A percentile compares a stretch with the other conserved stretches of the same genome.
These are phyloP conservation scores for Lampris incognitus DNA, from an alignment of 2,113 vertebrate species.

Conservation along the genomic window DNA sequence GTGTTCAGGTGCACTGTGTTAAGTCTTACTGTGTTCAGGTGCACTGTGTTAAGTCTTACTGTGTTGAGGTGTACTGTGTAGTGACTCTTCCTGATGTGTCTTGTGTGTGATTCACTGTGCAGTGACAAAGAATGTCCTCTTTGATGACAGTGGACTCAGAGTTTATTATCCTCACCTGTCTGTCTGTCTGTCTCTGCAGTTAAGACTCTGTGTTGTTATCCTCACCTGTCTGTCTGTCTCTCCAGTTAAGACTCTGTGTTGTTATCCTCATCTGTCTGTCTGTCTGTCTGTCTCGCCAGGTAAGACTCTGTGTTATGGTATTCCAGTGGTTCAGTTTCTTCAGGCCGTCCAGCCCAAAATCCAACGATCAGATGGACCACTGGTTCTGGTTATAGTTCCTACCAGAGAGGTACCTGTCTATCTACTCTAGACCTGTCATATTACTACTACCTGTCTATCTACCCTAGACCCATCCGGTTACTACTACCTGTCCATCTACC, in stretches of 20 bases:
- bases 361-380: constrained; percentile 90
- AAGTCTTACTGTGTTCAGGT: too few species aligned
- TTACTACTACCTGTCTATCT: not conserved
- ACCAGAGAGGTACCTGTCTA: constrained; percentile 90
- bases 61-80: too few species aligned
- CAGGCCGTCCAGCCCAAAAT: constrained; percentile 88
- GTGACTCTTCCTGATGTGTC: too few species aligned
- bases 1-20: too few species aligned
- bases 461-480: too few species aligned
- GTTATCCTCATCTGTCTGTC: not conserved
- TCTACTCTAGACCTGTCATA: too few species aligned
- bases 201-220: not conserved
- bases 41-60: too few species aligned
- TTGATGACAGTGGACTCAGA: too few species aligned
- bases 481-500: too few species aligned
- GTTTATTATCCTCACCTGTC: not conserved
- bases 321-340: constrained; percentile 92
- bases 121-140: too few species aligned
- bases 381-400: constrained; percentile 92
- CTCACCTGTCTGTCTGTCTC: not conserved
- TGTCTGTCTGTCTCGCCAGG: constrained; percentile 77
- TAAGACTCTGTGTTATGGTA: constrained; percentile 93
- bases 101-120: too few species aligned
- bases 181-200: not conserved
- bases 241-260: too few species aligned